phyloP scores from a whole-genome alignment of 2,113 vertebrate species.

The Orcinus orca region DNA sequence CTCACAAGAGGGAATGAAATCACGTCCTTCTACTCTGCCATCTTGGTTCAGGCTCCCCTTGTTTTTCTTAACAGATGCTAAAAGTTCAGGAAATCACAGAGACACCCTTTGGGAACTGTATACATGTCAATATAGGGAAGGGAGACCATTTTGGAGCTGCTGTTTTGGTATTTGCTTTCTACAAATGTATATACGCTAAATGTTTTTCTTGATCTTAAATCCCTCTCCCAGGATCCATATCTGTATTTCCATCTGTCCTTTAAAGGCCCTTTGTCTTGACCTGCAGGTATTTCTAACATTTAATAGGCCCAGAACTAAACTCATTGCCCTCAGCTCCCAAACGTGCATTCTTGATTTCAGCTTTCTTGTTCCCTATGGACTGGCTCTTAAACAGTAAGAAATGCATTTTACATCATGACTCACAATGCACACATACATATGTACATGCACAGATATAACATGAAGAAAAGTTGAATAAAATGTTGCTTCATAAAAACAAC shows the following conservation, averaged over 20 bases:
- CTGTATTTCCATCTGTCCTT: neutral
- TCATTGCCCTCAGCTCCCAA: neutral
- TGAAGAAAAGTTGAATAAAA: neutral
- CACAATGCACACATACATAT: neutral
- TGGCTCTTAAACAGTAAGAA: neutral
- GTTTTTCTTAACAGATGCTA: neutral
- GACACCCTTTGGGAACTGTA: neutral
- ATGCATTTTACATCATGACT: neutral
- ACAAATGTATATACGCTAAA: neutral
- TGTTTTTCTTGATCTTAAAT: neutral
- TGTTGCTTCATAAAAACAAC: neutral
- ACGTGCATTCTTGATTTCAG: conserved; percentile 7
- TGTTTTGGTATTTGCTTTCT: neutral
- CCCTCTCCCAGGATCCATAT: neutral
- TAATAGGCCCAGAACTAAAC: neutral
- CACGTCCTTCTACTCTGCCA: too few species aligned
- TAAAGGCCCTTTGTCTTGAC: neutral
- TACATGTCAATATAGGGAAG: neutral
- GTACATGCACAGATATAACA: neutral
- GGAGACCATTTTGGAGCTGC: neutral
- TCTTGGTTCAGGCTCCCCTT: neutral
- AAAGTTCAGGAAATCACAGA: neutral
- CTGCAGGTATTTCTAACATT: neutral
- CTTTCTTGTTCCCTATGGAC: neutral
- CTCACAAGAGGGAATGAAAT: too few species aligned